phyloP scores from a whole-genome alignment of 2,888 invertebrate genomes.

The Rhagium mordax region DNA sequence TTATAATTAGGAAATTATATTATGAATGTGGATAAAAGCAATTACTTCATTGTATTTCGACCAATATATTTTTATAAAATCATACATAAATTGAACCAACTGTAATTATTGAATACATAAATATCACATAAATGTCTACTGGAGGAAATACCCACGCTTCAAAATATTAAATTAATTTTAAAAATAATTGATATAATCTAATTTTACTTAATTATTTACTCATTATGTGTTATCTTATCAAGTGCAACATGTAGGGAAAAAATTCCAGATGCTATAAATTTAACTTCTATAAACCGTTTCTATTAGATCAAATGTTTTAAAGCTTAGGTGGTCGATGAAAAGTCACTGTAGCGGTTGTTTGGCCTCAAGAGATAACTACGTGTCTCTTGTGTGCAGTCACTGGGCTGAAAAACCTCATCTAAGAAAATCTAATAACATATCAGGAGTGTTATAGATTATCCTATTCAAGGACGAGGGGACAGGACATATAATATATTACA shows the following conservation, averaged over 20 bases:
- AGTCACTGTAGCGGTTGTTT: conserved; percentile 46
- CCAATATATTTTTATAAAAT: no score
- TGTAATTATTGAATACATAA: no score
- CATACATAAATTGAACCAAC: no score
- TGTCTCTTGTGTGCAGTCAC: conserved; percentile 58
- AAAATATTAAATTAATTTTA: background rate
- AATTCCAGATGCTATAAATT: conserved; percentile 23
- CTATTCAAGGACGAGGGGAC: conserved; percentile 40
- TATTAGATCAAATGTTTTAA: conserved; percentile 37
- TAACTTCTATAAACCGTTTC: conserved; percentile 7
- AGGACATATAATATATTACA: conserved; percentile 31
- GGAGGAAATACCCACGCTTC: background rate
- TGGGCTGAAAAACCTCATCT: conserved; percentile 59
- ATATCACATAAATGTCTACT: background rate
- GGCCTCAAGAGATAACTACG: conserved; percentile 59
- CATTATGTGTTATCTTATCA: background rate
- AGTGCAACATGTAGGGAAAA: background rate
- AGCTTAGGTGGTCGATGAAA: conserved; percentile 38
- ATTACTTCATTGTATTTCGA: no score
- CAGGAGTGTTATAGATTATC: conserved; percentile 47
- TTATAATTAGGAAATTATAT: no score
- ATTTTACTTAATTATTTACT: background rate
- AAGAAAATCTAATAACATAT: conserved; percentile 52
- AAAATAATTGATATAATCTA: background rate
- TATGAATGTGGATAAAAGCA: no score